A percentile compares a stretch with the other conserved stretches of the same genome.
phyloP scores from a whole-genome alignment of 2,797 vertebrate species.

The Threskiornis aethiopicus region DNA sequence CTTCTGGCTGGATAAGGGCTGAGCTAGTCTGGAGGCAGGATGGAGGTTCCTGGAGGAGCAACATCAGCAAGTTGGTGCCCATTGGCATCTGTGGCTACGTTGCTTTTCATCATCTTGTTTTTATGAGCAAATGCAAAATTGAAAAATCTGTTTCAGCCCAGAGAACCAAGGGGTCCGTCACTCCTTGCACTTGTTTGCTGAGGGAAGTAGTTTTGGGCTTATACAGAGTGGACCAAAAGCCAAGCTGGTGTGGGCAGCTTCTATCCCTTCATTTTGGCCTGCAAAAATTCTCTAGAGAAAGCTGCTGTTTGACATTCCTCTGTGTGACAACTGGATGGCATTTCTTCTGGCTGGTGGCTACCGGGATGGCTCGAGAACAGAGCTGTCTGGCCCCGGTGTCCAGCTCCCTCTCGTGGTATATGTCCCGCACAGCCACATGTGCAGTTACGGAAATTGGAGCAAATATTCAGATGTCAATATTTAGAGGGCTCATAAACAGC shows the following conservation, averaged over 20 bases:
- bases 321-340: fast-evolving
- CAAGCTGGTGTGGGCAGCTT: background rate
- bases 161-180: background rate
- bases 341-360: background rate
- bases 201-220: background rate
- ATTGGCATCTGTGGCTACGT: fast-evolving
- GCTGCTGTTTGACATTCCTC: background rate
- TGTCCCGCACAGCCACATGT: background rate
- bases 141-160: background rate
- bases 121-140: background rate
- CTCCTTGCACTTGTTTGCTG: background rate
- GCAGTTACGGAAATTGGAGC: fast-evolving
- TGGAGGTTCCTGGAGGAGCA: background rate
- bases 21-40: background rate
- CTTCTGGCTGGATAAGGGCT: background rate
- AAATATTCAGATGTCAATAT: background rate
- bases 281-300: background rate
- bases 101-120: background rate
- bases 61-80: background rate
- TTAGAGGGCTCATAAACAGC: background rate
- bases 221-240: no score
- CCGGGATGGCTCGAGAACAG: background rate
- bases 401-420: constrained; percentile 13
- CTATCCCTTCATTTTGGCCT: background rate
- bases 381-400: fast-evolving